Conservation (phyloP, 1,140 invertebrate genomes). For the Apis cerana region DNA sequence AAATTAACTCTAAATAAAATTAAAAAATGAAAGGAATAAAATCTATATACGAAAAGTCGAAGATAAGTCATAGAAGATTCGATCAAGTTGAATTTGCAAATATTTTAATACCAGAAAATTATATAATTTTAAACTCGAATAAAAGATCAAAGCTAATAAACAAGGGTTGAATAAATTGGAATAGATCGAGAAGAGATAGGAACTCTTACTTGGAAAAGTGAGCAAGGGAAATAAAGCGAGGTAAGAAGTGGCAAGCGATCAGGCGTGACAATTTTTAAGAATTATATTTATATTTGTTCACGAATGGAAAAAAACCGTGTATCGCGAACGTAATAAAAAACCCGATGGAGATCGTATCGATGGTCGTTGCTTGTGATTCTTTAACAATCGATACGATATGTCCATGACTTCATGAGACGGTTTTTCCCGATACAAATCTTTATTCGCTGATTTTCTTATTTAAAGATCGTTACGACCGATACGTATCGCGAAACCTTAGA, state of each 20-base stretch:
- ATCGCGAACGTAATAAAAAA: constrained; percentile 17
- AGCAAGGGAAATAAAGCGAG: too few relatives aligned
- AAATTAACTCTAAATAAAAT: too few relatives aligned
- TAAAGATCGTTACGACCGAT: constrained; percentile 36
- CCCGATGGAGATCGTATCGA: constrained; percentile 16
- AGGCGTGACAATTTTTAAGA: constrained; percentile 5
- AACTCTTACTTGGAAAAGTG: too few relatives aligned
- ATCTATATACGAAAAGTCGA: too few relatives aligned
- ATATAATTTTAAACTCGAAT: too few relatives aligned
- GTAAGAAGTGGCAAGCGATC: not conserved
- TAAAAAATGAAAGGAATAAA: too few relatives aligned
- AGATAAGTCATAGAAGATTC: too few relatives aligned
- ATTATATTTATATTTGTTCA: constrained; percentile 10
- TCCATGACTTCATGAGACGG: constrained; percentile 24
- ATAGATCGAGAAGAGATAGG: not conserved
- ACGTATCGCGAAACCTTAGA: constrained; percentile 11
- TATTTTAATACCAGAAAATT: too few relatives aligned
- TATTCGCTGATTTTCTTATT: constrained; percentile 37
- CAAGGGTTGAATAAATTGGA: too few relatives aligned
- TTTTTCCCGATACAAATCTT: constrained; percentile 51
- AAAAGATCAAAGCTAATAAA: too few relatives aligned
- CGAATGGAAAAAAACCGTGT: constrained; percentile 9
- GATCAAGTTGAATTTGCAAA: too few relatives aligned
- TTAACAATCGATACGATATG: constrained; percentile 40
- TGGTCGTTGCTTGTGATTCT: constrained; percentile 5